Percentiles rank a stretch among this genome's conserved stretches.
Evolutionary conservation across 2,888 invertebrate species (phyloP).

Genomic region (Ischnus inquisitorius): DNA sequence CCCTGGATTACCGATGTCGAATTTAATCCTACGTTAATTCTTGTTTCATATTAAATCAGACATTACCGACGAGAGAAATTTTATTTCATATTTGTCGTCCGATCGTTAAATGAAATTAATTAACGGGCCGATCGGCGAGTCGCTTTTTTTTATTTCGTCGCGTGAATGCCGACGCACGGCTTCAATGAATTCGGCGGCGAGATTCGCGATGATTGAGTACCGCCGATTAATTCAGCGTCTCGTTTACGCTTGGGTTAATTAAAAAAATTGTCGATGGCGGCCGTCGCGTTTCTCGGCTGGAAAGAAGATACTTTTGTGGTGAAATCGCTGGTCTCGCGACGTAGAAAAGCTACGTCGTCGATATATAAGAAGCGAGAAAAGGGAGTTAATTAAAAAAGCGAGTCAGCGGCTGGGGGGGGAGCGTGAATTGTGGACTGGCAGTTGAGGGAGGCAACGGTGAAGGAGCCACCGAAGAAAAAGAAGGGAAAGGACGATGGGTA

Average conservation of each 20-base stretch:
- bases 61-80: not conserved
- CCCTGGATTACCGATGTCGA: no score
- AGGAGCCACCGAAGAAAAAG: constrained; percentile 44
- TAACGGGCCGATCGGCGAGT: not conserved
- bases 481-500: constrained; percentile 53
- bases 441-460: constrained; percentile 53
- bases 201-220: constrained; percentile 33
- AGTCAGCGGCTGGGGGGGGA: constrained; percentile 58
- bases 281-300: constrained; percentile 37
- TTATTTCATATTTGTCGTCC: not conserved
- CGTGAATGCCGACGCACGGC: not conserved
- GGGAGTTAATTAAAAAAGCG: constrained; percentile 81
- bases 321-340: constrained; percentile 46
- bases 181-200: not conserved
- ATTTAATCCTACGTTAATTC: no score
- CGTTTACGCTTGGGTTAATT: constrained; percentile 79
- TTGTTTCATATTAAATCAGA: not conserved
- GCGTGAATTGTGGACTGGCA: constrained; percentile 38
- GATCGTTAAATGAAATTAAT: not conserved
- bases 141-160: not conserved
- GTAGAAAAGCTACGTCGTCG: constrained; percentile 70
- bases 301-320: constrained; percentile 47
- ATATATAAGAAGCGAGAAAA: constrained; percentile 79
- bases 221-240: constrained; percentile 79
- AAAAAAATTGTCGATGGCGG: constrained; percentile 78